A percentile compares a stretch with the other conserved stretches of the same genome.
Evolutionary conservation across 2,113 vertebrate species (phyloP).

Genomic region (Mustelus asterias): DNA sequence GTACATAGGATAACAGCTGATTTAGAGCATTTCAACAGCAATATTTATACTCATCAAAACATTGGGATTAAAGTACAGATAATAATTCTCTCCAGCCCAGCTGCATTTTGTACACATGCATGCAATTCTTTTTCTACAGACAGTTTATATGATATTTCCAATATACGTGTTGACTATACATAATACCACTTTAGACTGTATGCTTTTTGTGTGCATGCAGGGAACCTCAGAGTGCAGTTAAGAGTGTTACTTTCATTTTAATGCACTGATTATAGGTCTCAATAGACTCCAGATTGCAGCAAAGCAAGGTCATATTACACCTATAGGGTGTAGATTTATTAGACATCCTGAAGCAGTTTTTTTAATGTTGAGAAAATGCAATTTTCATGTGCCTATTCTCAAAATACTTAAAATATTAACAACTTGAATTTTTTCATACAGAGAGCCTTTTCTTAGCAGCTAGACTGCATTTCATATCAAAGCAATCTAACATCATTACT

Average conservation of each 20-base stretch:
- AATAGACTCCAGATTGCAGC: neutral
- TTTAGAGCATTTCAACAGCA: neutral
- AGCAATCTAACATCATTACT: neutral
- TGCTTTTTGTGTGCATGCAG: neutral
- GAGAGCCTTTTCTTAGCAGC: neutral
- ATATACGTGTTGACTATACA: neutral
- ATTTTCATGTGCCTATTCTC: neutral
- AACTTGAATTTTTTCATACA: neutral
- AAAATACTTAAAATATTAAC: neutral
- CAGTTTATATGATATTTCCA: neutral
- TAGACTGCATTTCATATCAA: neutral
- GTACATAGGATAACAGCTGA: neutral
- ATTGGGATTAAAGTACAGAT: slow-evolving; percentile 4
- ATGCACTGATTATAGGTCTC: neutral
- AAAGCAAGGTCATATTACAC: neutral
- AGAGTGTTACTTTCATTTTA: neutral
- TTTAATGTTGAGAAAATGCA: neutral
- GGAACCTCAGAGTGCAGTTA: neutral
- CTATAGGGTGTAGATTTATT: neutral
- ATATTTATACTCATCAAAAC: neutral
- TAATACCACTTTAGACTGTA: neutral
- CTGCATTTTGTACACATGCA: neutral
- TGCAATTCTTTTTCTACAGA: neutral
- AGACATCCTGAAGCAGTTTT: neutral
- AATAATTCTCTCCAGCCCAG: neutral